These are phyloP conservation scores for Ceyx erithaca DNA, from an alignment of 2,797 vertebrate genomes.

Conservation along the genomic window DNA sequence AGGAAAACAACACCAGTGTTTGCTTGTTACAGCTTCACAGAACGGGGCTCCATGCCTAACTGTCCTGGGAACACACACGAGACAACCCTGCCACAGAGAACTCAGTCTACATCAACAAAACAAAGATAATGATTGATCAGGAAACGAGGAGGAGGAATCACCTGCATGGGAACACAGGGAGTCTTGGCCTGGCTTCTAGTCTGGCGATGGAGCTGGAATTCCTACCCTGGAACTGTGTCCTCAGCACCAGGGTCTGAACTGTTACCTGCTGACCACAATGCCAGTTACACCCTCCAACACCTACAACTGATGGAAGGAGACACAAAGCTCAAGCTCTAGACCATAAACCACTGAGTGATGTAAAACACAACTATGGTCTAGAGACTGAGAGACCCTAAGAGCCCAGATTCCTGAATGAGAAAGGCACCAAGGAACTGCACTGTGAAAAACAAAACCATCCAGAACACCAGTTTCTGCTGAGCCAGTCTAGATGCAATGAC, in stretches of 20 bases:
- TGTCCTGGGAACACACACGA: background rate
- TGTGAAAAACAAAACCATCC: background rate
- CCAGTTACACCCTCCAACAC: background rate
- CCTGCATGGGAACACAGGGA: background rate
- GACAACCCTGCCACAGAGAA: constrained; percentile 53
- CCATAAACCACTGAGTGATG: background rate
- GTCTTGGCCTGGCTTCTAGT: constrained; percentile 30
- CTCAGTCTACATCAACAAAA: constrained; percentile 46
- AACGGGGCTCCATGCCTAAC: constrained; percentile 9
- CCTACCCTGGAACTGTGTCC: background rate
- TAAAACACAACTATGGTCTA: background rate
- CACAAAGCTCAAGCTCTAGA: background rate
- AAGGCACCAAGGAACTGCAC: background rate
- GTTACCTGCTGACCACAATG: background rate
- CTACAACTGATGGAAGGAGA: background rate
- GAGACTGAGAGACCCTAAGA: background rate
- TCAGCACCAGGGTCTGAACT: background rate
- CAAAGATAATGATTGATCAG: constrained; percentile 25
- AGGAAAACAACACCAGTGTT: constrained; percentile 58
- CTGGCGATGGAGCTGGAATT: background rate
- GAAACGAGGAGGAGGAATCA: constrained; percentile 44
- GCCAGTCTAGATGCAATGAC: background rate
- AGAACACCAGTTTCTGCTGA: background rate
- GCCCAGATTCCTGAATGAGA: background rate
- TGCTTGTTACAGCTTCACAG: constrained; percentile 61